These are phyloP conservation scores for Pseudomyrmex flavicornis DNA, from an alignment of 1,140 invertebrate genomes.

Conservation along the genomic window DNA sequence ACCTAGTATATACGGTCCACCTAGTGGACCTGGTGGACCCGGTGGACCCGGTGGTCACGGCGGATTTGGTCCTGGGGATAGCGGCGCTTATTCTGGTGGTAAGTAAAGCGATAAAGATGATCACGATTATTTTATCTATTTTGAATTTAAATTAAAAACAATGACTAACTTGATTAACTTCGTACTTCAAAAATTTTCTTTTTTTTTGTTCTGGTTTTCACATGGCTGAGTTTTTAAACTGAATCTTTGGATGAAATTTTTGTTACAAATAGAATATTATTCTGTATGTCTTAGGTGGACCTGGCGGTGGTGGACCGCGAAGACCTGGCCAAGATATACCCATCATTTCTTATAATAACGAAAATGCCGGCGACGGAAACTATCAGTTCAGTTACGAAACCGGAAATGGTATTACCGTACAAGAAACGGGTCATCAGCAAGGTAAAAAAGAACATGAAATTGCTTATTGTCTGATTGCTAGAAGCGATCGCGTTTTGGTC, in stretches of 20 bases:
- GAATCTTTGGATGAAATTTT: background rate
- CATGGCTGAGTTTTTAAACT: background rate
- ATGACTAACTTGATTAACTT: background rate
- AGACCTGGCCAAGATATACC: constrained; percentile 81
- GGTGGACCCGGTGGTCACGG: constrained; percentile 65
- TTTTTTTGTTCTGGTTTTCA: background rate
- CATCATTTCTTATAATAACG: constrained; percentile 85
- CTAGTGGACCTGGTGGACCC: constrained; percentile 32
- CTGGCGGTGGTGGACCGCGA: constrained; percentile 69
- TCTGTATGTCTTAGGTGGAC: constrained; percentile 58
- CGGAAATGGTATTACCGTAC: constrained; percentile 87
- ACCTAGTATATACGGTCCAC: constrained; percentile 52
- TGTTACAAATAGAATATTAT: background rate
- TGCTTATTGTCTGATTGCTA: constrained; percentile 38
- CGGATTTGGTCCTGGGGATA: constrained; percentile 64
- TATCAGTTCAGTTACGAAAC: constrained; percentile 87
- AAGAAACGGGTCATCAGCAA: constrained; percentile 86
- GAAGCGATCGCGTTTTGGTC: background rate
- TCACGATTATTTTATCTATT: constrained; percentile 47
- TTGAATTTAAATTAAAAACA: no score
- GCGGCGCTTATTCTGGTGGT: constrained; percentile 73
- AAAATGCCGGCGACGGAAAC: constrained; percentile 85
- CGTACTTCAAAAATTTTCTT: background rate
- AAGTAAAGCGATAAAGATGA: constrained; percentile 65
- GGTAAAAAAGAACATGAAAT: constrained; percentile 68